Percentiles rank a stretch among this genome's conserved stretches.
Conservation (phyloP, 2,113 vertebrate species). For the Python bivittatus region DNA sequence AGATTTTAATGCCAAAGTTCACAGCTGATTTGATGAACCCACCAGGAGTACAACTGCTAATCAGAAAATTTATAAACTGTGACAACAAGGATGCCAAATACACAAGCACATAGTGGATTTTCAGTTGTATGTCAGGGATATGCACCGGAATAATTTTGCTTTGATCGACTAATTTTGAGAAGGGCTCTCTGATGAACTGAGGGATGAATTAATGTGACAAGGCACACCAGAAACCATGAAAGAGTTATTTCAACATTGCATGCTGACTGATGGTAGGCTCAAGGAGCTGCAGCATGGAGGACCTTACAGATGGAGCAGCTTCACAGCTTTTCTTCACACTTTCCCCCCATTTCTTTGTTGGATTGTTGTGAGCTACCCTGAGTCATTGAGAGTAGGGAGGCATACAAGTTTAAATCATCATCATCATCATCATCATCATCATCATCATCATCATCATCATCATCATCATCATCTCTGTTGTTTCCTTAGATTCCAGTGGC, state of each 20-base stretch:
- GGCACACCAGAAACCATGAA: neutral
- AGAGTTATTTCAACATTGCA: neutral
- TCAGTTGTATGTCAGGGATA: neutral
- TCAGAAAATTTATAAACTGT: neutral
- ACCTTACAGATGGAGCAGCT: neutral
- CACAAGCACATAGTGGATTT: neutral
- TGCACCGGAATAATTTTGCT: neutral
- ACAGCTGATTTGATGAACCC: neutral
- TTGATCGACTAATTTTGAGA: neutral
- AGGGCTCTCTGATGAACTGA: neutral
- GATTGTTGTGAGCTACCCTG: neutral
- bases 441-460: rapidly evolving
- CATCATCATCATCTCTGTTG: no score
- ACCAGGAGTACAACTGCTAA: neutral
- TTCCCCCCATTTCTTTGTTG: neutral
- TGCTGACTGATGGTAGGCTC: neutral
- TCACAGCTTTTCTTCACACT: neutral
- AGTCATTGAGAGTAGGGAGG: neutral
- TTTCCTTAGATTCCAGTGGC: neutral
- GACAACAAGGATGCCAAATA: neutral
- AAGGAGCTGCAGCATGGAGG: neutral
- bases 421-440: neutral
- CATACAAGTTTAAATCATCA: neutral
- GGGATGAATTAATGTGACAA: neutral
- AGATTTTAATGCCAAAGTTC: neutral